These are phyloP conservation scores for Rhabditoides inermis DNA, from an alignment of 2,888 invertebrate species.

Conservation along the genomic window DNA sequence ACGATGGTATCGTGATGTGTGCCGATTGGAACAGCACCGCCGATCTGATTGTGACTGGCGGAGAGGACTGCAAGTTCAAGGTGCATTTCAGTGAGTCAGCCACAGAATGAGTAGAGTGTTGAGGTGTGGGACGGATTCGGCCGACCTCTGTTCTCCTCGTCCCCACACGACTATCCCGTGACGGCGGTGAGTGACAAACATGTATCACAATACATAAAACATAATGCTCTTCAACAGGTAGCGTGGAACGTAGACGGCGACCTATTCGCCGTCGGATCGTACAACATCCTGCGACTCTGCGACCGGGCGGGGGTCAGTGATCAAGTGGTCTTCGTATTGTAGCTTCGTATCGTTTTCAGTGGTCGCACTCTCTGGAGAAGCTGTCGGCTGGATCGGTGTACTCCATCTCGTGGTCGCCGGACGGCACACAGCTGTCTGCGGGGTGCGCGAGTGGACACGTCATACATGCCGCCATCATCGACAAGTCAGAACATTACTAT, in stretches of 20 bases:
- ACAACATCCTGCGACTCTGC: slow-evolving; percentile 81
- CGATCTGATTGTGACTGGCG: slow-evolving; percentile 62
- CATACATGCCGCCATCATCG: slow-evolving; percentile 80
- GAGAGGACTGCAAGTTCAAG: slow-evolving; percentile 73
- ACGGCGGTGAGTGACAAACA: too few species aligned
- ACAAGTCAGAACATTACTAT: slow-evolving; percentile 63
- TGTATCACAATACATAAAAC: too few species aligned
- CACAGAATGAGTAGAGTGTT: slow-evolving; percentile 6
- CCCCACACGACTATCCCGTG: slow-evolving; percentile 78
- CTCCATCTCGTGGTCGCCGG: slow-evolving; percentile 81
- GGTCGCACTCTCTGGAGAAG: slow-evolving; percentile 85
- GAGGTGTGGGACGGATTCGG: slow-evolving; percentile 83
- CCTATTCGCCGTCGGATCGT: slow-evolving; percentile 82
- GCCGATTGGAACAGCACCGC: slow-evolving; percentile 62
- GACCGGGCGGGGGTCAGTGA: slow-evolving; percentile 76
- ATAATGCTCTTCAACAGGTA: too few species aligned
- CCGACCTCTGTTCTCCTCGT: slow-evolving; percentile 75
- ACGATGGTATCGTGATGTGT: slow-evolving; percentile 78
- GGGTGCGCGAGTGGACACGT: slow-evolving; percentile 87
- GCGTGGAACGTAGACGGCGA: slow-evolving; percentile 86
- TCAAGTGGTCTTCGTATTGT: background rate
- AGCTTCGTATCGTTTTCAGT: slow-evolving; percentile 61
- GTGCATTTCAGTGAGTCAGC: slow-evolving; percentile 46
- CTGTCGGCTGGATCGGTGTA: slow-evolving; percentile 81
- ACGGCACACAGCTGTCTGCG: slow-evolving; percentile 86